phyloP scores from a whole-genome alignment of 2,888 invertebrate species.

The Cephus spinipes region DNA sequence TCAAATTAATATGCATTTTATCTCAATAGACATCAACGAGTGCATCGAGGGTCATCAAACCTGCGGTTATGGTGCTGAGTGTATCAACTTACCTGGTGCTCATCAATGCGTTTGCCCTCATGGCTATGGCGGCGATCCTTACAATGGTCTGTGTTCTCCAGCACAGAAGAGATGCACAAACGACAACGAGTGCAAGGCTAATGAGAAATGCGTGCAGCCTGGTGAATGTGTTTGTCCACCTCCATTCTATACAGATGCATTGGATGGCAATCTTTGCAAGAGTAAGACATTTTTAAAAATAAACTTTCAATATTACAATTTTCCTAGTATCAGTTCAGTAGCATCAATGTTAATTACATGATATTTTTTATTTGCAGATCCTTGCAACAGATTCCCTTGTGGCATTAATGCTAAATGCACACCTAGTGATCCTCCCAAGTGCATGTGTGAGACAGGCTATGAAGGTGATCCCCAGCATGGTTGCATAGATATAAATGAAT shows the following conservation, averaged over 20 bases:
- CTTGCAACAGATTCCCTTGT: constrained; percentile 90
- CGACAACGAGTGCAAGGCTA: constrained; percentile 85
- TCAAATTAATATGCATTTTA: neutral
- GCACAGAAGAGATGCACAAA: constrained; percentile 85
- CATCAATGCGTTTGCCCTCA: constrained; percentile 85
- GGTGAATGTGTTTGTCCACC: constrained; percentile 93
- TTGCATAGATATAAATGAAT: constrained; percentile 89
- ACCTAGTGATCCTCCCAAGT: constrained; percentile 88
- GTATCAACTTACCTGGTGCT: constrained; percentile 82
- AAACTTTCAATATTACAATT: neutral
- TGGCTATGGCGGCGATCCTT: constrained; percentile 85
- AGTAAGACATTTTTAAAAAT: constrained; percentile 66
- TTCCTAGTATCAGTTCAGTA: neutral
- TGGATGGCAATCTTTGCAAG: constrained; percentile 88
- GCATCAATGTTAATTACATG: neutral
- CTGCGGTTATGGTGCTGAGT: constrained; percentile 90
- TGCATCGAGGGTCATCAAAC: constrained; percentile 80
- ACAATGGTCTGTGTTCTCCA: constrained; percentile 84
- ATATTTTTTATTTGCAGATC: constrained; percentile 64
- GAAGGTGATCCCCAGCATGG: constrained; percentile 88
- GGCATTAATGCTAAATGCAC: constrained; percentile 92
- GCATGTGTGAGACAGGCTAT: constrained; percentile 88
- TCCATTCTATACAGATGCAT: constrained; percentile 87
- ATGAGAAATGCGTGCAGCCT: constrained; percentile 92
- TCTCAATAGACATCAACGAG: constrained; percentile 80